These are phyloP conservation scores for Podabrus alpinus DNA, from an alignment of 2,888 invertebrate genomes.

Conservation along the genomic window DNA sequence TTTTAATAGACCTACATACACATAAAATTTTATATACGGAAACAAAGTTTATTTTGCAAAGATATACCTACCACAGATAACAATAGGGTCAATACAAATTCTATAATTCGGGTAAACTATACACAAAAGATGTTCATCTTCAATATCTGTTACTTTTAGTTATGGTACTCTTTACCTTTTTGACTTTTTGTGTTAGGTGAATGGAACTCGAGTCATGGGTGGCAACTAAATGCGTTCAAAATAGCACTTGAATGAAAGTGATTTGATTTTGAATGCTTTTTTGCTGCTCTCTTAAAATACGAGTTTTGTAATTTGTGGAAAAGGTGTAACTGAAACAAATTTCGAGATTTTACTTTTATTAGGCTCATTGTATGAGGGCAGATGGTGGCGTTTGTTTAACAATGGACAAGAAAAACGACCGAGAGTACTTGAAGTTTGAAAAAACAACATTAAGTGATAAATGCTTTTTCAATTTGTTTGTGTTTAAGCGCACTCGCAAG, in stretches of 20 bases:
- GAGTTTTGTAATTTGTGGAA: constrained; percentile 5
- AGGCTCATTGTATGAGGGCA: constrained; percentile 39
- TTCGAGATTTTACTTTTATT: constrained; percentile 50
- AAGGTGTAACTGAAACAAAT: constrained; percentile 48
- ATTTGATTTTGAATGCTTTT: constrained; percentile 28
- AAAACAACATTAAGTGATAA: constrained; percentile 13
- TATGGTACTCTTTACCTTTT: constrained; percentile 47
- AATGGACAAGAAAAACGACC: constrained; percentile 10
- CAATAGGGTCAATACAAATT: constrained; percentile 37
- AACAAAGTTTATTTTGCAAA: constrained; percentile 35
- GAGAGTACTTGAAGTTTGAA: constrained; percentile 7
- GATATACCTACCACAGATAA: constrained; percentile 48
- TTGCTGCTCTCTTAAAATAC: constrained; percentile 10
- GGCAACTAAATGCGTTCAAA: constrained; percentile 15
- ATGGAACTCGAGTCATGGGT: constrained; percentile 39
- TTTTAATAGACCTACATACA: constrained; percentile 13
- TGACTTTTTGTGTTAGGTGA: constrained; percentile 37
- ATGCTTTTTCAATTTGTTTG: constrained; percentile 22
- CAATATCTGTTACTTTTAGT: constrained; percentile 40
- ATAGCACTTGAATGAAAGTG: constrained; percentile 33
- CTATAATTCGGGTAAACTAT: constrained; percentile 30
- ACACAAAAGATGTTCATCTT: constrained; percentile 36
- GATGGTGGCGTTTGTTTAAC: constrained; percentile 34
- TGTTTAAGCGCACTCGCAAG: neutral
- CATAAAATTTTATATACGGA: constrained; percentile 6